Evolutionary conservation across 1,140 invertebrate species (phyloP), one percentile per base, ranked within the genome.

Genomic region (Dinoponera quadriceps): DNA sequence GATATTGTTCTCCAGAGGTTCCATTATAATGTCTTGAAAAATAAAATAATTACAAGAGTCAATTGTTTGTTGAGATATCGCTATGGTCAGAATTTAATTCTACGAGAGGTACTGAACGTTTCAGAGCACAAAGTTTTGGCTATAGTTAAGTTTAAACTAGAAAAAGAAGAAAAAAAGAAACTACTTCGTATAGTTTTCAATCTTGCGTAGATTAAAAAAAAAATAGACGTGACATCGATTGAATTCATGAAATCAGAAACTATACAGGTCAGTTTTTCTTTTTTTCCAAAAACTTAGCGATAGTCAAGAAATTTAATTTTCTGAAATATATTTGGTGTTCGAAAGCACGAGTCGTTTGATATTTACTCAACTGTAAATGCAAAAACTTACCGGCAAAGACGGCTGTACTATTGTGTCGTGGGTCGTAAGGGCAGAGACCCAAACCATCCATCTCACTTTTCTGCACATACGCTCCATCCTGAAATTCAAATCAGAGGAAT

Each of bases 361-460:
- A 44, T 68, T 55, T 69, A 22, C 11, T 29, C 60, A 18, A 29
- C 0, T 5, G 44, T 25, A 25, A 54, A 44, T 27, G 22, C 3
- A 71, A 5, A 48, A 66, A 92, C 93, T 94, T 93, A 96, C 96
- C 95, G 87, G 96, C 96, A 92, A 96, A 97, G 86, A 97, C 96
- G 81, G 98, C 97, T 25, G 98, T 99, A 90, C 97, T 98, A 93
- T 99, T 99, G 93, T 99, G 98, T 84, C 97, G 96, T 9, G 98
- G 98, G 93, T 98, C 98, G 94, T 98, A 99, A 3, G 98, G 98
- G 93, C 98, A 98, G 65, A 97, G 95, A 44, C 97, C 98, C 90
- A 97, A 96, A 16, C 97, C 98, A 88, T 97, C 97, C 85, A 96
- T 96, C 91, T 98, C 97, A 83, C 94, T 95, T 59, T 95, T 94